Base-by-base conservation (phyloP, 1,140 invertebrate genomes). In the Neodiprion fabricii region DNA sequence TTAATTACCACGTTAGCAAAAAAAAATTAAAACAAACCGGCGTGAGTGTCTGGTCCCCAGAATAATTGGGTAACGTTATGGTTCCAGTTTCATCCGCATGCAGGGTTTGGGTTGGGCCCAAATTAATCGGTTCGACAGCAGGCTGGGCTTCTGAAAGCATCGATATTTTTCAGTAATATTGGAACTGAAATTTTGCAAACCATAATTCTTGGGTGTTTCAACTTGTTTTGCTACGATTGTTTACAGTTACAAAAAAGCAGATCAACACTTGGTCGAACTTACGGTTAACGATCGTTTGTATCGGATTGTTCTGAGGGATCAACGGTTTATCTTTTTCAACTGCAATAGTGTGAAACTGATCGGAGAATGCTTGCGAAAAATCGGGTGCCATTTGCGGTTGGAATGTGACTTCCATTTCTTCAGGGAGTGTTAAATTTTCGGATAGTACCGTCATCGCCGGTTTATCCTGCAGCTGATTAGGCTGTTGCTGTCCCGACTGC, bases 21-120 rank as follows among this genome's bases (percentile, higher is more conserved):
- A 65, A 66, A 53, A 50, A 47, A 61, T 74, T 10, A 69, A 69
- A 67, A 80, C 70, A 9, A 83, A 87, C 86, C 77, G 85, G 82
- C 17, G 85, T 86, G 1, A 88, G 74, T 7, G 83, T 79, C 76
- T 84, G 84, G 70, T 85, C 83, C 9, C 81, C 79, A 7, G 83
- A 75, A 70, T 84, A 86, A 79, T 85, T 82, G 68, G 85, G 79
- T 67, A 88, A 71, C 21, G 85, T 86, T 40, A 88, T 83, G 10
- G 86, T 86, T 40, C 86, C 85, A 23, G 83, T 83, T 76, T 87
- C 85, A 74, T 87, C 84, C 11, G 85, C 83, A 50, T 86, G 84
- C 67, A 88, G 72, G 49, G 86, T 87, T 71, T 87, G 84, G 9
- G 81, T 76, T 48, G 79, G 72, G 71, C 74, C 76, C 73, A 84